phyloP scores from a whole-genome alignment of 2,113 vertebrate species.

The Zosterops borbonicus region DNA sequence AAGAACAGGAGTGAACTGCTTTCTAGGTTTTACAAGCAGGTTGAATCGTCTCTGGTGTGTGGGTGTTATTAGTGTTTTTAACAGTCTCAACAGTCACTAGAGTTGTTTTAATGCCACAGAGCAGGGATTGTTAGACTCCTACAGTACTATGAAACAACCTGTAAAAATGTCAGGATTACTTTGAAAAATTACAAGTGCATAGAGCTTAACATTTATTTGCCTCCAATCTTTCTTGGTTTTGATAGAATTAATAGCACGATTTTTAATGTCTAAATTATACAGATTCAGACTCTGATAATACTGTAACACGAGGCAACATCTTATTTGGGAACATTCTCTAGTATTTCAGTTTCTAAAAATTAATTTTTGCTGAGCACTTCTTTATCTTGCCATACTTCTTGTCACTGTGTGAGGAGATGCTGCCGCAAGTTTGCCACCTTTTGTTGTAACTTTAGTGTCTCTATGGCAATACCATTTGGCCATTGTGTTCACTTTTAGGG shows the following conservation, averaged over 20 bases:
- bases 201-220: background rate
- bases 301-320: background rate
- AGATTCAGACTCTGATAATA: background rate
- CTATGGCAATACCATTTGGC: background rate
- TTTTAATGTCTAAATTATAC: background rate
- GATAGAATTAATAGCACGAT: background rate
- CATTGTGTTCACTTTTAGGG: background rate
- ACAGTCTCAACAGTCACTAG: background rate
- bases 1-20: background rate
- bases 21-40: background rate
- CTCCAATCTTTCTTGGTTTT: background rate
- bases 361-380: background rate
- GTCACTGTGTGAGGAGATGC: background rate
- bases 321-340: background rate
- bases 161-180: background rate
- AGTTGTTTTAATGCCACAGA: conserved; percentile 6
- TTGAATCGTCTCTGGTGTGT: background rate
- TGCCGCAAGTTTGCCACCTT: background rate
- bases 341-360: background rate
- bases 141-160: background rate
- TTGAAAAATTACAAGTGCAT: background rate
- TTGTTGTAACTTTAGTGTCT: background rate
- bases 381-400: background rate
- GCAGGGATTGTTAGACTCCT: conserved; percentile 7
- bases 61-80: conserved; percentile 28